Evolutionary conservation across 2,113 vertebrate genomes (phyloP).

Genomic region (Apaloderma vittatum): DNA sequence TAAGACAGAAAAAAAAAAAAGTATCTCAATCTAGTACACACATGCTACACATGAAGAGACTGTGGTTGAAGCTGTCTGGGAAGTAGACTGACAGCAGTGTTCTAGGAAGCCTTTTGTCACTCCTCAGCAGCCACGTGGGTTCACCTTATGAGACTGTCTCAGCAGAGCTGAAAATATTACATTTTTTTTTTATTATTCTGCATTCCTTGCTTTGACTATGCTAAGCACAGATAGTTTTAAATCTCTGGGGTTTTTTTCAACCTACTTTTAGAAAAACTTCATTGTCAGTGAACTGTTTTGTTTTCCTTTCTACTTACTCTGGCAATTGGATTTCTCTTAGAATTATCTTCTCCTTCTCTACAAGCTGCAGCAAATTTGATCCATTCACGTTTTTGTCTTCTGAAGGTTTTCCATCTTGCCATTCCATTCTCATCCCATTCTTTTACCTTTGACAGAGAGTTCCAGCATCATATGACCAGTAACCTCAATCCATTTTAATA

Average conservation of each 20-base stretch:
- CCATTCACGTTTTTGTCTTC: conserved; percentile 85
- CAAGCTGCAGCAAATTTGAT: conserved; percentile 81
- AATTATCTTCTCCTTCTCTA: conserved; percentile 83
- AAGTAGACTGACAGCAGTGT: neutral
- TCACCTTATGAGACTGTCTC: neutral
- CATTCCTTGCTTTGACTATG: neutral
- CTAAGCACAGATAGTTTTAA: neutral
- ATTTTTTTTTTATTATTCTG: neutral
- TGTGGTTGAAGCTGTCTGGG: neutral
- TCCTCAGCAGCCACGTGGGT: neutral
- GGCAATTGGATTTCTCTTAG: conserved; percentile 83
- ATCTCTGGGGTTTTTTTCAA: neutral
- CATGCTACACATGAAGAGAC: neutral
- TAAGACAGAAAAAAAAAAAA: neutral
- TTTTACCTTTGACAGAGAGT: conserved; percentile 76
- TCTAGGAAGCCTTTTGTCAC: neutral
- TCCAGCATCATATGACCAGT: neutral
- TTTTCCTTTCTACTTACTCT: conserved; percentile 72
- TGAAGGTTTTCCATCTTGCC: conserved; percentile 76
- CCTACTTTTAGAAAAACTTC: neutral
- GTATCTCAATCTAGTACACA: neutral
- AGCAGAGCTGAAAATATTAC: neutral
- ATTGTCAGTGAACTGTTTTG: neutral
- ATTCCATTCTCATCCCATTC: conserved; percentile 79
- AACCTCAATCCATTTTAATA: neutral